phyloP scores from a whole-genome alignment of 2,113 vertebrate genomes.

The Stegastes partitus region DNA sequence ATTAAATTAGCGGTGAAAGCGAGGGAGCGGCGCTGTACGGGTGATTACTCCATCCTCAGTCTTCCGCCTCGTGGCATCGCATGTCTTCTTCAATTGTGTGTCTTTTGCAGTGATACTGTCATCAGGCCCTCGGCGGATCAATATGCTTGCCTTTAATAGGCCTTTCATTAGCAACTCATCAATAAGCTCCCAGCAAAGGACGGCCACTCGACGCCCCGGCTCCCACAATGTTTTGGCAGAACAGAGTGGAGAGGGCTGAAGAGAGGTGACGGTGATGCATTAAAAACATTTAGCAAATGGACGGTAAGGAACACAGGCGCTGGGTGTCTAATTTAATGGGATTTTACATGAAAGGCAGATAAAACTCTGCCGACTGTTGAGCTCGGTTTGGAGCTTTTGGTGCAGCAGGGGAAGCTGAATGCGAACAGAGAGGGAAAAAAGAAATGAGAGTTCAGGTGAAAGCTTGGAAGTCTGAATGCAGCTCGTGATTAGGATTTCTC shows the following conservation, averaged over 20 bases:
- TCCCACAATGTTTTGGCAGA: conserved; percentile 41
- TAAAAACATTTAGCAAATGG: conserved; percentile 12
- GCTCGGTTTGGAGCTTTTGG: conserved; percentile 8
- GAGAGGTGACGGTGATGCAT: conserved; percentile 14
- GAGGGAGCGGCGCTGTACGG: background rate
- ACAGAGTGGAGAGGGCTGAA: conserved; percentile 20
- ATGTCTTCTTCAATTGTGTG: conserved; percentile 48
- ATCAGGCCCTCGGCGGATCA: conserved; percentile 58
- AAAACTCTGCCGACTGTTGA: background rate
- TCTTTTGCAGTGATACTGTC: conserved; percentile 58
- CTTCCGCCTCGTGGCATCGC: conserved; percentile 32
- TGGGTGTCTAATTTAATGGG: conserved; percentile 31
- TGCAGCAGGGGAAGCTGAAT: conserved; percentile 9
- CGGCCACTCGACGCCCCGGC: conserved; percentile 36
- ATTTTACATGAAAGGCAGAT: conserved; percentile 15
- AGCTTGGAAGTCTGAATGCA: background rate
- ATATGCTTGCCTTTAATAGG: conserved; percentile 65
- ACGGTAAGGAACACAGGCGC: conserved; percentile 15
- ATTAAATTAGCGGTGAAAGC: background rate
- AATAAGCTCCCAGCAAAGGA: conserved; percentile 65
- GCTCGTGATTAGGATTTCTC: conserved; percentile 15
- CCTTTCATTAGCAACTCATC: conserved; percentile 76
- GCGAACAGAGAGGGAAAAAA: background rate
- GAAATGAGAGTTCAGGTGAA: background rate
- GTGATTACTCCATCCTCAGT: conserved; percentile 19